Conservation (phyloP, 64 coral and sea anemone genomes). For the Cladopsammia gracilis region DNA sequence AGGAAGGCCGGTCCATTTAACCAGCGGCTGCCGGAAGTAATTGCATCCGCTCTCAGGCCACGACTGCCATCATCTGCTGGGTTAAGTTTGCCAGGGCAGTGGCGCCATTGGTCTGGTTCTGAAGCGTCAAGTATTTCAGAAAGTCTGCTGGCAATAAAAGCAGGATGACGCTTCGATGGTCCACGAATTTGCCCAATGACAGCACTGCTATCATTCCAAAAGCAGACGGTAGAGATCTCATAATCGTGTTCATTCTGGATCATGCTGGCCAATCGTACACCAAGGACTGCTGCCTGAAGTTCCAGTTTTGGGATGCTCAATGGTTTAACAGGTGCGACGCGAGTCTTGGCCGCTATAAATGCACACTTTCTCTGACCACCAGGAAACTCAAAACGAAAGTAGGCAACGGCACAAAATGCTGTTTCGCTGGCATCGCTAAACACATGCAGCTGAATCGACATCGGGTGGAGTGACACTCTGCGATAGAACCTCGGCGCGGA, state of each 20-base stretch:
- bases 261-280: background rate
- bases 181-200: slow-evolving; percentile 1
- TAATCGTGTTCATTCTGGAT: slow-evolving; percentile 9
- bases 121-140: slow-evolving; percentile 29
- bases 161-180: background rate
- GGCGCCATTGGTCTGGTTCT: slow-evolving; percentile 28
- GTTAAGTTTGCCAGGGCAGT: slow-evolving; percentile 18
- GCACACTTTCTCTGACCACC: background rate
- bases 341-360: slow-evolving; percentile 22
- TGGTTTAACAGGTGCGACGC: slow-evolving; percentile 37
- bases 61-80: slow-evolving; percentile 29
- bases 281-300: slow-evolving; percentile 31
- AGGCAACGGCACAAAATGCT: slow-evolving; percentile 18
- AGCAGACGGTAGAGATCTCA: background rate
- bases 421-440: background rate
- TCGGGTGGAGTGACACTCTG: background rate
- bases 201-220: slow-evolving; percentile 23
- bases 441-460: slow-evolving; percentile 6
- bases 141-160: slow-evolving; percentile 34
- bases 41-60: background rate
- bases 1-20: slow-evolving; percentile 30
- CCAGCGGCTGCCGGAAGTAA: background rate
- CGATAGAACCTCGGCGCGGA: slow-evolving; percentile 1
- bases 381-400: slow-evolving; percentile 10
- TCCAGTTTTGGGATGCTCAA: slow-evolving; percentile 39